Conservation (phyloP, 2,113 vertebrate species). For the Perca fluviatilis region DNA sequence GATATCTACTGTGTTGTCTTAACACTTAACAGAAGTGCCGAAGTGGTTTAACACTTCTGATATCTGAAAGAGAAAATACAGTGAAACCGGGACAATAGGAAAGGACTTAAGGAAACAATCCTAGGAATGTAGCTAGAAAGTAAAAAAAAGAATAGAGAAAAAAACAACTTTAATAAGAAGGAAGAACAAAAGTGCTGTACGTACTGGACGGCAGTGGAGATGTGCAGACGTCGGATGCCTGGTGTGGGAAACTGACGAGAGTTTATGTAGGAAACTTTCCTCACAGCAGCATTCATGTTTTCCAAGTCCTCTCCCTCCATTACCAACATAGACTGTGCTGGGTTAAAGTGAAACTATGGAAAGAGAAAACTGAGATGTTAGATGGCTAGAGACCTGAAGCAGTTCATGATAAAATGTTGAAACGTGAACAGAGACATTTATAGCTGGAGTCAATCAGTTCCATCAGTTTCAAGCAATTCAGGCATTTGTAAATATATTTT, state of each 20-base stretch:
- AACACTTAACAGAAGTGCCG: conserved; percentile 25
- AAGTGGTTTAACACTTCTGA: conserved; percentile 10
- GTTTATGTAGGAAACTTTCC: conserved; percentile 98
- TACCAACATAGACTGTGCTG: conserved; percentile 95
- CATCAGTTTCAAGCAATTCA: conserved; percentile 9
- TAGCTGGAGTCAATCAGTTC: background rate
- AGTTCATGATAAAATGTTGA: background rate
- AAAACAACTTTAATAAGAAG: background rate
- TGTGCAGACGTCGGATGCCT: conserved; percentile 89
- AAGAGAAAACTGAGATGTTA: conserved; percentile 6
- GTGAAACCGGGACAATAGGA: background rate
- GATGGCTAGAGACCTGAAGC: background rate
- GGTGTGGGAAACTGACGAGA: conserved; percentile 95
- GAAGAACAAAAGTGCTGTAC: conserved; percentile 44
- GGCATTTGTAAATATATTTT: conserved; percentile 18
- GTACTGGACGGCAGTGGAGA: conserved; percentile 96
- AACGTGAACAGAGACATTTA: background rate
- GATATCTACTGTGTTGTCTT: conserved; percentile 46
- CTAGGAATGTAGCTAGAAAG: background rate
- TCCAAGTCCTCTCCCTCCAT: conserved; percentile 97
- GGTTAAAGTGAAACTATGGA: conserved; percentile 96
- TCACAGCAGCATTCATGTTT: conserved; percentile 92
- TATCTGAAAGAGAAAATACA: background rate
- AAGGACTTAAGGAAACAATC: background rate
- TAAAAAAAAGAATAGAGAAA: background rate